Evolutionary conservation across 2,888 invertebrate species (phyloP).

Genomic region (Acutogordius australiensis): DNA sequence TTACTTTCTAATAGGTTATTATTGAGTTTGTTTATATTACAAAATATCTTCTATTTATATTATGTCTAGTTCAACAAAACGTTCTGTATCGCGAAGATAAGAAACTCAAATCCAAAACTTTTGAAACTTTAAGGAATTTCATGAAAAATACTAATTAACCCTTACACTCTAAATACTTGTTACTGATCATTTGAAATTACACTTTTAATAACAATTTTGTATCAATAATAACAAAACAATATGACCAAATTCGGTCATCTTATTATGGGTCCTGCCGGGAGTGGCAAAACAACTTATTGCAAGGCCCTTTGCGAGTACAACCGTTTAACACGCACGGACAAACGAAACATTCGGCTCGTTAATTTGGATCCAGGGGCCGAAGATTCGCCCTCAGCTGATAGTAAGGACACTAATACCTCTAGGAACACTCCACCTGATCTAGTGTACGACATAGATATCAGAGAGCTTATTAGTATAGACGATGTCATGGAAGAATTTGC

Average conservation of each 20-base stretch:
- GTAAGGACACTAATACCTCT: not conserved
- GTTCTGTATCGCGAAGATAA: constrained; percentile 2
- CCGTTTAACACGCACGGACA: constrained; percentile 30
- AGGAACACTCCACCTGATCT: not conserved
- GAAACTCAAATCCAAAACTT: not conserved
- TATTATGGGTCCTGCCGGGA: constrained; percentile 81
- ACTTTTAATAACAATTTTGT: too few relatives aligned
- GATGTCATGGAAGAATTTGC: constrained; percentile 72
- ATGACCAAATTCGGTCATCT: constrained; percentile 45
- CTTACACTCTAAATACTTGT: too few relatives aligned
- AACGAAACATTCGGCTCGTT: constrained; percentile 47
- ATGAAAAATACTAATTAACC: too few relatives aligned
- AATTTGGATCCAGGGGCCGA: constrained; percentile 96
- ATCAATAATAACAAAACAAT: constrained; percentile 10
- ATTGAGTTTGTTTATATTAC: not conserved
- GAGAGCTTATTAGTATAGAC: constrained; percentile 51
- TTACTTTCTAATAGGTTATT: not conserved
- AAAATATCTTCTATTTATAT: not conserved
- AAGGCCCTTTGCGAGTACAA: constrained; percentile 56
- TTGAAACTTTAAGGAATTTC: too few relatives aligned
- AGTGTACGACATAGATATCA: constrained; percentile 42
- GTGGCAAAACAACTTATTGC: constrained; percentile 92
- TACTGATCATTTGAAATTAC: too few relatives aligned
- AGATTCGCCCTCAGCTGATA: constrained; percentile 36
- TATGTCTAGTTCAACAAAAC: not conserved